phyloP scores from a whole-genome alignment of 2,113 vertebrate species.

The Synodontis membranacea region DNA sequence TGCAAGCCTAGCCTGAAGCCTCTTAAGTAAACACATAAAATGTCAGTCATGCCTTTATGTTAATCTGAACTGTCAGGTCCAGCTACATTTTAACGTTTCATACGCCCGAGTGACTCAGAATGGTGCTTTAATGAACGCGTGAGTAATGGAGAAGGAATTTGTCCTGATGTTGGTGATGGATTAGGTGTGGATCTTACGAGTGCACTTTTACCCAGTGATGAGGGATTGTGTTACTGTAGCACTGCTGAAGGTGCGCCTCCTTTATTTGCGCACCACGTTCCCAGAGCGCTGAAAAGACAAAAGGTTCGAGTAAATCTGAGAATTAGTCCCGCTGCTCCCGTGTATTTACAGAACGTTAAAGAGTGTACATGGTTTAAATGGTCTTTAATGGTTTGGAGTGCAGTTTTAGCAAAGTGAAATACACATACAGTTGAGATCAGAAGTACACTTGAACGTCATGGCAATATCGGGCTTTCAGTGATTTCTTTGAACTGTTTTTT shows the following conservation, averaged over 20 bases:
- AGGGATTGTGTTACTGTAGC: not conserved
- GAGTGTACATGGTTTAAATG: not conserved
- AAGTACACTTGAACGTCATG: no score
- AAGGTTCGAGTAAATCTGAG: not conserved
- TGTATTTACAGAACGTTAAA: not conserved
- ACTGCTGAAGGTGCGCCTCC: not conserved
- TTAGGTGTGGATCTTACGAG: not conserved
- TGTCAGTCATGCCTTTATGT: not conserved
- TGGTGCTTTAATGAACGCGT: not conserved
- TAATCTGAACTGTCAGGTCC: not conserved
- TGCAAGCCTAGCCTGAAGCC: not conserved
- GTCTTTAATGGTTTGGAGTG: no score
- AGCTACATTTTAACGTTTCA: not conserved
- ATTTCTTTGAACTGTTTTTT: no score
- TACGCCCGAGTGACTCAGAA: not conserved
- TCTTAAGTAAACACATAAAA: not conserved
- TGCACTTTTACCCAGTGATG: constrained; percentile 29
- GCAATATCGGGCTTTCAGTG: no score
- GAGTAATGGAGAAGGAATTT: not conserved
- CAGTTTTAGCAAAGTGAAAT: not conserved
- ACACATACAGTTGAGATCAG: no score
- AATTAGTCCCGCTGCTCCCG: not conserved
- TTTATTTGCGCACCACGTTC: not conserved
- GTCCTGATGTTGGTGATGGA: not conserved
- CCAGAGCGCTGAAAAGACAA: not conserved